A percentile compares a stretch with the other conserved stretches of the same genome.
These are phyloP conservation scores for Erpornis zantholeuca DNA, from an alignment of 2,113 vertebrate genomes.

Conservation along the genomic window DNA sequence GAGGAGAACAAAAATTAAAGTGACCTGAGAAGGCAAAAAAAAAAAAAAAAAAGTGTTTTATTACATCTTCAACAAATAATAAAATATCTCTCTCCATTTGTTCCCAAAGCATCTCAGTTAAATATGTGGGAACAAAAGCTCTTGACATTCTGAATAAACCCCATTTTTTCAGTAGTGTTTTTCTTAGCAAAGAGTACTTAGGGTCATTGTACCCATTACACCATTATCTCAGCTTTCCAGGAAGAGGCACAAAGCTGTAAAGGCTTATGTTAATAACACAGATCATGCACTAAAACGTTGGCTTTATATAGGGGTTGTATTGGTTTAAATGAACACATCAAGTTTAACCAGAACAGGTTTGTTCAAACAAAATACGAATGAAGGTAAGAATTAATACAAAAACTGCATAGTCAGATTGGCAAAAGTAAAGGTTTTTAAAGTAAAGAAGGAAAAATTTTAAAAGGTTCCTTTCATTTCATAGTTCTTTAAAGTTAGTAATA, in stretches of 20 bases:
- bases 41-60: background rate
- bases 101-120: background rate
- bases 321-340: background rate
- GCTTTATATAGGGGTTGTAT: background rate
- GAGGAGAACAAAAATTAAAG: background rate
- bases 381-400: background rate
- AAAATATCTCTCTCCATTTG: background rate
- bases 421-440: background rate
- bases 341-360: background rate
- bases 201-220: background rate
- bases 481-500: background rate
- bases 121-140: background rate
- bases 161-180: background rate
- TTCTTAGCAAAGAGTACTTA: background rate
- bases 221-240: background rate
- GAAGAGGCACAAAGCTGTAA: background rate
- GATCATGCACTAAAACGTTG: background rate
- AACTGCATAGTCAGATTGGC: background rate
- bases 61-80: background rate
- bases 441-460: background rate
- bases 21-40: background rate
- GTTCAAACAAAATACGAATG: background rate
- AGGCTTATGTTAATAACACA: background rate
- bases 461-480: background rate
- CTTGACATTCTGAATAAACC: background rate